phyloP scores from a whole-genome alignment of 2,113 vertebrate species.

The Scomber colias region DNA sequence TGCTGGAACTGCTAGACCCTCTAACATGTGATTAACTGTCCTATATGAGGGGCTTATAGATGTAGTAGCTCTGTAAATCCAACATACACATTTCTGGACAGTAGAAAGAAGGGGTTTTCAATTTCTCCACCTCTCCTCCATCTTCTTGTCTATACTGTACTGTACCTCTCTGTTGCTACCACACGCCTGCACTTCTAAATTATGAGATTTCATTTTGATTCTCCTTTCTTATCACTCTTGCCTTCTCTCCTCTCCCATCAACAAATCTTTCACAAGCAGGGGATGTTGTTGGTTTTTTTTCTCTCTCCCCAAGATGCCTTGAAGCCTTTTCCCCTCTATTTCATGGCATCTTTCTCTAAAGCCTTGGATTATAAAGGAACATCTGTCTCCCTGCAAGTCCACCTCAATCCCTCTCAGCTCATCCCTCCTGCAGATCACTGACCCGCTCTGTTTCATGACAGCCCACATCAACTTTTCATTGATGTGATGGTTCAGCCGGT shows the following conservation, averaged over 20 bases:
- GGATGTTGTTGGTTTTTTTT: not conserved
- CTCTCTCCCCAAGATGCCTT: not conserved
- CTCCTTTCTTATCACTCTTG: not conserved
- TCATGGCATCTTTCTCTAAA: conserved; percentile 44
- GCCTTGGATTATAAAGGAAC: conserved; percentile 59
- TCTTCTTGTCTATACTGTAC: too few species aligned
- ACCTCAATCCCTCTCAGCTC: conserved; percentile 43
- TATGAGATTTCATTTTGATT: conserved; percentile 2
- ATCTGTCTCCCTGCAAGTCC: conserved; percentile 60
- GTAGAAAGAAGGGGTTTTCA: conserved; percentile 1
- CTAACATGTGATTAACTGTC: conserved; percentile 27
- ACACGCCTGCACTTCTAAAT: conserved; percentile 31
- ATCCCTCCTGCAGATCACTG: conserved; percentile 26
- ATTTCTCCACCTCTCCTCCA: not conserved
- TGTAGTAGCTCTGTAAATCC: conserved; percentile 20
- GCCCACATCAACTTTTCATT: not conserved
- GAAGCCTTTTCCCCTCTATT: conserved; percentile 9
- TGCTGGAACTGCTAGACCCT: not conserved
- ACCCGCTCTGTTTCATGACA: conserved; percentile 6
- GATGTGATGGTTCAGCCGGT: not conserved
- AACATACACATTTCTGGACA: conserved; percentile 1
- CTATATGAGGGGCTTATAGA: conserved; percentile 16
- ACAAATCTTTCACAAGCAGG: conserved; percentile 7
- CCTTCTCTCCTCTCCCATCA: not conserved
- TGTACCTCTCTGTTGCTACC: not conserved